A percentile compares a stretch with the other conserved stretches of the same genome.
phyloP scores from a whole-genome alignment of 92 coral and sea anemone species.

The Phenganax stokvisi region DNA sequence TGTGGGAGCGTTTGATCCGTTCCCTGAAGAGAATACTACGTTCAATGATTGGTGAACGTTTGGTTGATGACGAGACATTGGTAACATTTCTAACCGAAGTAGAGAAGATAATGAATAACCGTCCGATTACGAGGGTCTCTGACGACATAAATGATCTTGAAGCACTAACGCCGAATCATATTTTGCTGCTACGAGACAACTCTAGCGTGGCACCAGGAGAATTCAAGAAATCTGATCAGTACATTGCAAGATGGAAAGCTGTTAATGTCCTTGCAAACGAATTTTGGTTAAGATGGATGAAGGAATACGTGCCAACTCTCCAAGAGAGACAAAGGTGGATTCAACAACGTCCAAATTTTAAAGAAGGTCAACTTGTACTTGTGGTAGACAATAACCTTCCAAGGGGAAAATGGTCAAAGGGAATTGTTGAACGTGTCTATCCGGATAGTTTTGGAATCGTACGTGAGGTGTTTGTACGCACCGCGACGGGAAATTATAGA shows the following conservation, averaged over 20 bases:
- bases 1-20: conserved; percentile 50
- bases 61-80: conserved; percentile 44
- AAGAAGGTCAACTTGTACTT: conserved; percentile 41
- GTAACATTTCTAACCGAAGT: conserved; percentile 25
- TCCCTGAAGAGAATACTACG: conserved; percentile 47
- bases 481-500: conserved; percentile 5
- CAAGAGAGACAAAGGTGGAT: conserved; percentile 10
- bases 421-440: conserved; percentile 10
- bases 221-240: conserved; percentile 37
- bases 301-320: not conserved
- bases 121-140: no score
- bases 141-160: conserved; percentile 15
- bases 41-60: conserved; percentile 46
- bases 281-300: conserved; percentile 2
- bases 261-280: conserved; percentile 37
- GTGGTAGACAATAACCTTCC: conserved; percentile 23
- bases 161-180: conserved; percentile 52
- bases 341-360: conserved; percentile 41
- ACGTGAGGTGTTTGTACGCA: conserved; percentile 24
- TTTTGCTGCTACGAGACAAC: conserved; percentile 41
- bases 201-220: conserved; percentile 41
- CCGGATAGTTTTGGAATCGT: conserved; percentile 6
- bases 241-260: conserved; percentile 52
- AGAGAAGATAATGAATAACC: not conserved
- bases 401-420: conserved; percentile 37